phyloP scores from a whole-genome alignment of 1,140 invertebrate species.

The Euwallacea similis region DNA sequence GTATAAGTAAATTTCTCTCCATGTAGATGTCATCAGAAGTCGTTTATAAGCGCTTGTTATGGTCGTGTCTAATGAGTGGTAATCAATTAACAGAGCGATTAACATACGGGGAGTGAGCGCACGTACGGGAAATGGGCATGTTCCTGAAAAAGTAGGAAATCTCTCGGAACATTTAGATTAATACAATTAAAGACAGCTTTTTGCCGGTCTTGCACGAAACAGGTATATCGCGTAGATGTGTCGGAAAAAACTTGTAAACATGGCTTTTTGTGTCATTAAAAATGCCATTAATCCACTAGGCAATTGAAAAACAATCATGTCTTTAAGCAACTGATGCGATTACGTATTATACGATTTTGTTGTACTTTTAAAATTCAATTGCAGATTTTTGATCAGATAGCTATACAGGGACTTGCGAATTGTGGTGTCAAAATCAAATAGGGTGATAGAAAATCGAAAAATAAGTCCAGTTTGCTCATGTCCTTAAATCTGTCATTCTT shows the following conservation, averaged over 20 bases:
- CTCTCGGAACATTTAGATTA: constrained; percentile 33
- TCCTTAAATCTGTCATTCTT: too few relatives aligned
- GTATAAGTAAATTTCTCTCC: constrained; percentile 32
- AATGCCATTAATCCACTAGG: too few relatives aligned
- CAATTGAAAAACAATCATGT: too few relatives aligned
- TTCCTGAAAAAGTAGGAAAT: constrained; percentile 32
- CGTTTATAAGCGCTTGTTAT: constrained; percentile 30
- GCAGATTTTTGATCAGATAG: too few relatives aligned
- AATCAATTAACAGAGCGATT: constrained; percentile 36
- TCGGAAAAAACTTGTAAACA: neutral
- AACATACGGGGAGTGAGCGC: constrained; percentile 29
- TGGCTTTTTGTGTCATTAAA: too few relatives aligned
- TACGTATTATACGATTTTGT: too few relatives aligned
- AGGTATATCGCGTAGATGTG: neutral
- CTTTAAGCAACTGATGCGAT: too few relatives aligned
- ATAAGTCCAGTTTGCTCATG: too few relatives aligned
- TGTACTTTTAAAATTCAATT: too few relatives aligned
- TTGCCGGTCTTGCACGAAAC: constrained; percentile 6
- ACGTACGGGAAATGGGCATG: constrained; percentile 25
- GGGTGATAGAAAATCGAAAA: too few relatives aligned
- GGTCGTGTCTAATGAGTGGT: constrained; percentile 30
- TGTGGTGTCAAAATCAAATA: too few relatives aligned
- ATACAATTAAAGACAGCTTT: constrained; percentile 31
- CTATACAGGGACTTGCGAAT: too few relatives aligned
- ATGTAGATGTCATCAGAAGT: constrained; percentile 30